Evolutionary conservation across 2,113 vertebrate genomes (phyloP), one percentile per base, ranked within the genome.

Genomic region (Danionella cerebrum): DNA sequence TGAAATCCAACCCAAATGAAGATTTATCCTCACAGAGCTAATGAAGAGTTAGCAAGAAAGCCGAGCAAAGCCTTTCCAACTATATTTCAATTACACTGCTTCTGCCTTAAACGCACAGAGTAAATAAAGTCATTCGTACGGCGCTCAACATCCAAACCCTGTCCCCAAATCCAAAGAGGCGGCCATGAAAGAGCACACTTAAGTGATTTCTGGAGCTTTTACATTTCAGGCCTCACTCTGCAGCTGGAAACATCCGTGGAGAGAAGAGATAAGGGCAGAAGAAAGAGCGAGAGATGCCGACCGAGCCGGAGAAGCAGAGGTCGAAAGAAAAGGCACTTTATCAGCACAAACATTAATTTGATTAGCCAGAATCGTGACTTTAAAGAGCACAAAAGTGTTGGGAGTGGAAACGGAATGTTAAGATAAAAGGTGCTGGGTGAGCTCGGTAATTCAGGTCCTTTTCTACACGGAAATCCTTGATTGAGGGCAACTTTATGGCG

Each of bases 191-290:
- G 82, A 78, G 78, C 69, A 77, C 72, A 3, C 78, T 63, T 79
- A 71, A 77, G 73, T 78, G 79, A 79, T 79, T 82, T 83, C 82
- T 78, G 75, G 70, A 72, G 73, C 79, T 78, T 83, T 83, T 67
- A 74, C 74, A 80, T 73, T 76, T 63, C 41, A 66, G 42, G 60
- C 54, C 47, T 65, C 58, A 25, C 50, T 53, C 50, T 29, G 50
- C 9, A 14, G 51, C 63, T 70, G 60, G 52, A 44, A 42, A 44
- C 54, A 57, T 22, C 53, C 4, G 13, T 39, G 19, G 35, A 58
- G 54, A 41, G 13, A 6, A 57, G 35, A 53, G 51, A 53, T 53
- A 53, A 53, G 29, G 19, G 51, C 29, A 31, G 16, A 53, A 53
- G 69, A 50, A 31, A 36, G 44, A 22, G 7, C 1, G n/a, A 31